Conservation (phyloP, 2,888 invertebrate species). For the Tanypteryx hageni region DNA sequence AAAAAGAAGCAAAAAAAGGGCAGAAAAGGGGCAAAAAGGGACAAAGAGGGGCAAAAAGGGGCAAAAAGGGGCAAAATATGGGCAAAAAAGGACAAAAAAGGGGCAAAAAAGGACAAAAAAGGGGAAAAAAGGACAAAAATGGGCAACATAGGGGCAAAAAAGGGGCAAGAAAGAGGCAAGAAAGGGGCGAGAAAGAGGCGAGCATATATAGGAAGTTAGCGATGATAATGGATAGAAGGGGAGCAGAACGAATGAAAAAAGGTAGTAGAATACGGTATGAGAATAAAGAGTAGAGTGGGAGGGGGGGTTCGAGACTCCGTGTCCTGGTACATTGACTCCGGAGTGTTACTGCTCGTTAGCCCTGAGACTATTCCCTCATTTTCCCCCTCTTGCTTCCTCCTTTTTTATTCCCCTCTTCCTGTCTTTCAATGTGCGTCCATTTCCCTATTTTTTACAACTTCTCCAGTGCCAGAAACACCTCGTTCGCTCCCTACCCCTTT, state of each 20-base stretch:
- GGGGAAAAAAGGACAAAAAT: not conserved
- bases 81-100: not conserved
- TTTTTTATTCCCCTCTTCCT: not conserved
- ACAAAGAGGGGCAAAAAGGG: no score
- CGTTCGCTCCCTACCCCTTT: not conserved
- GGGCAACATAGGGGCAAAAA: not conserved
- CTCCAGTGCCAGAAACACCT: conserved; percentile 33
- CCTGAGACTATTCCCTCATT: not conserved
- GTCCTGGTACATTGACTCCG: not conserved
- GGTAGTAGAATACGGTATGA: no score
- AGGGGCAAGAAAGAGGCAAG: not conserved
- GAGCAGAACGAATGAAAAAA: no score
- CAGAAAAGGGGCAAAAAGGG: not conserved
- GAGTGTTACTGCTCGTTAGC: not conserved
- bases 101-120: not conserved
- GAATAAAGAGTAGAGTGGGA: not conserved
- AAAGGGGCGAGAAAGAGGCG: not conserved
- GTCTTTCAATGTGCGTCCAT: not conserved
- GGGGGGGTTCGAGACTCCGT: not conserved
- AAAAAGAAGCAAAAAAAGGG: not conserved
- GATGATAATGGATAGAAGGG: no score
- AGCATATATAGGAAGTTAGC: no score
- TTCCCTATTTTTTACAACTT: not conserved
- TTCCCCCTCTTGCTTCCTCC: not conserved
- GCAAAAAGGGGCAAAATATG: not conserved